These are phyloP conservation scores for Vanessa cardui DNA, from an alignment of 2,888 invertebrate species.

Conservation along the genomic window DNA sequence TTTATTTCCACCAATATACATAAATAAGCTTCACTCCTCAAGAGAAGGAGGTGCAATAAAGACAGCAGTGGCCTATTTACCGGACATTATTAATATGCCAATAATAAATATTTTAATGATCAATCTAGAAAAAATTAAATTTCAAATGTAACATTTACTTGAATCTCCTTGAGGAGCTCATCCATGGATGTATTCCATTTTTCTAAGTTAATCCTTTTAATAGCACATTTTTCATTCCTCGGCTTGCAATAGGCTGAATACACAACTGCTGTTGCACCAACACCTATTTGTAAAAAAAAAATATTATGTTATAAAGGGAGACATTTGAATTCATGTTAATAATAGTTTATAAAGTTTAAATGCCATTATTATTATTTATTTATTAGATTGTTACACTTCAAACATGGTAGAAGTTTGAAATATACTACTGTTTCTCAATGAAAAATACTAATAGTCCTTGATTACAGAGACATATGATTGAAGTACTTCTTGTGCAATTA, in stretches of 20 bases:
- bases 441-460: not conserved
- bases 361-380: not conserved
- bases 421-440: not conserved
- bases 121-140: not conserved
- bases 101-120: no score
- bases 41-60: no score
- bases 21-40: no score
- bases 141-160: constrained; percentile 49
- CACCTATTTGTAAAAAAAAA: constrained; percentile 82
- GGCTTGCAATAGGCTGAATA: constrained; percentile 96
- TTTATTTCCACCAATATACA: no score
- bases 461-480: not conserved
- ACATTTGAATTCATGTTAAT: no score
- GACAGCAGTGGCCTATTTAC: no score
- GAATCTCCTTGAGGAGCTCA: constrained; percentile 92
- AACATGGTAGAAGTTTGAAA: no score
- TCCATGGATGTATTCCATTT: constrained; percentile 99
- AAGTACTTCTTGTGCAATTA: not conserved
- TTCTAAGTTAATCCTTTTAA: constrained; percentile 98
- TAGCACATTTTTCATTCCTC: constrained; percentile 97
- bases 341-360: not conserved
- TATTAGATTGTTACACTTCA: not conserved
- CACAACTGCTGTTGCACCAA: constrained; percentile 98
- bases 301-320: not conserved
- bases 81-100: no score